Evolutionary conservation across 2,113 vertebrate species (phyloP).

Genomic region (Carassius auratus): DNA sequence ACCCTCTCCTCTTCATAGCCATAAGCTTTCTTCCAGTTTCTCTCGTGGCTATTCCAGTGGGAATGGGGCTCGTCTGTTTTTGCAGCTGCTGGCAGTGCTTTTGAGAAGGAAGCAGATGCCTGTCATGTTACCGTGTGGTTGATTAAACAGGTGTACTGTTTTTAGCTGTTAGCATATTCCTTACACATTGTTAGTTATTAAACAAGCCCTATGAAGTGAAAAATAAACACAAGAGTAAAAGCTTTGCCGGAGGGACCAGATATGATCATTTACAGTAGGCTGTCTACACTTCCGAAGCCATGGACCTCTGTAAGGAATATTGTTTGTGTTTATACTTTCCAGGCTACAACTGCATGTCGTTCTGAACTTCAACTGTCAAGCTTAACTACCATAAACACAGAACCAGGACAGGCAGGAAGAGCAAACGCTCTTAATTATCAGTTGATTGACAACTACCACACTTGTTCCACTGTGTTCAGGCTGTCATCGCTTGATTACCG

Average conservation of each 20-base stretch:
- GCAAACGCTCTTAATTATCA: background rate
- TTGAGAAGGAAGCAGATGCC: conserved; percentile 61
- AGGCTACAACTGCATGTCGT: background rate
- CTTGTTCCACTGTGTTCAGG: background rate
- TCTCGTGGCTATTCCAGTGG: background rate
- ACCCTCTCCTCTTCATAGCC: background rate
- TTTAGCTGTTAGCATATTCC: background rate
- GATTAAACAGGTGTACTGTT: conserved; percentile 19
- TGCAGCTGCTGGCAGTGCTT: conserved; percentile 73
- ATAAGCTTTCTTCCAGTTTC: background rate
- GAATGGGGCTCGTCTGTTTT: conserved; percentile 67
- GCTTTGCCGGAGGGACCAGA: background rate
- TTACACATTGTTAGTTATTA: conserved; percentile 24
- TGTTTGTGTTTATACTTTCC: background rate
- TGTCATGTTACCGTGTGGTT: conserved; percentile 1
- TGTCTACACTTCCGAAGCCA: background rate
- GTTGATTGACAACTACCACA: conserved; percentile 40
- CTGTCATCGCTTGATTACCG: background rate
- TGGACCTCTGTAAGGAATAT: background rate
- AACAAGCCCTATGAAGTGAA: background rate
- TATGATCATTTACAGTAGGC: background rate
- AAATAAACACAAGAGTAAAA: background rate
- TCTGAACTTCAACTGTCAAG: background rate
- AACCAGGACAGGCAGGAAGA: background rate
- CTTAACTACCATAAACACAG: background rate